Base-by-base conservation (phyloP, 1,140 invertebrate genomes). In the Hyles vespertilio region DNA sequence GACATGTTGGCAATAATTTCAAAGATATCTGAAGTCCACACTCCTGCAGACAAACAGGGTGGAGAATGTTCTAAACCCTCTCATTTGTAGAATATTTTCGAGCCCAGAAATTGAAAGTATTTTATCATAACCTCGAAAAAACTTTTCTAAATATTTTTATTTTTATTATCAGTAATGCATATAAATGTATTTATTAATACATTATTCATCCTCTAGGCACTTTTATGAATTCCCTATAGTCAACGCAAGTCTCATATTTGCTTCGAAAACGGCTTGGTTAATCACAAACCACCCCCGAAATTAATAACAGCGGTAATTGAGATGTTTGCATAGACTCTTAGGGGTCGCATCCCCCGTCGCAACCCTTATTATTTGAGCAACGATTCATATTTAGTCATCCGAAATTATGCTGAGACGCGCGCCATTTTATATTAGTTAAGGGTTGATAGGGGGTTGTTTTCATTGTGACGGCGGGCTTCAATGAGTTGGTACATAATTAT, bases 231-330 rank as follows among this genome's bases (percentile, higher is more conserved):
- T 40, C 4, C 36, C 36, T 8, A 1, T 40, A 5, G 4, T 40
- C 8, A 40, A 8, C 43, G 47, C 33, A 6, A 0, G n/a, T 11
- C 0, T 22, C n/a, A 11, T 46, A 49, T n/a, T 45, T 52, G 52
- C 70, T 64, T 68, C 64, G 67, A 40, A 63, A 69, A 22, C 51
- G 43, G 65, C 63, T 58, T 73, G 74, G 74, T 74, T 77, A 79
- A 77, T 66, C 36, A 40, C 36, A 40, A 74, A 73, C 65, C 65
- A 69, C 65, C 69, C 77, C 69, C 65, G 66, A 72, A 77, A 80
- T 79, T 81, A 81, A 80, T 78, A 80, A 81, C 52, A 57, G 52
- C 56, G 57, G 78, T 81, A 81, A 81, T 81, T 81, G 78, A 81
- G 78, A 81, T 78, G 72, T 79, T 81, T 77, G 72, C 65, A 50